phyloP scores from a whole-genome alignment of 2,888 invertebrate species.

The Empis stercorea region DNA sequence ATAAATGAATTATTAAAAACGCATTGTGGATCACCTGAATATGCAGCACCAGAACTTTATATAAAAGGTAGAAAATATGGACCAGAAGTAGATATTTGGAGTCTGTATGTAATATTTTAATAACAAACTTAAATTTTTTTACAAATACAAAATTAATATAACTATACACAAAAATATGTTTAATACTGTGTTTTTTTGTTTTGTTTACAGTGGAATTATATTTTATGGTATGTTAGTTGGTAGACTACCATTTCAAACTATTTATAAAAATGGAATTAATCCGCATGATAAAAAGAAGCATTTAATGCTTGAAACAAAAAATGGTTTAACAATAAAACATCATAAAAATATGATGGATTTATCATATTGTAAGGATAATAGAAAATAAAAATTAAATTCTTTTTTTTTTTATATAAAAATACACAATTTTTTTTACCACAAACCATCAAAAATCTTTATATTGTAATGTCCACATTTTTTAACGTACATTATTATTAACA shows the following conservation, averaged over 20 bases:
- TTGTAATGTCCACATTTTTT: too few relatives aligned
- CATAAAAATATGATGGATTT: slow-evolving; percentile 30
- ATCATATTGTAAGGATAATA: slow-evolving; percentile 12
- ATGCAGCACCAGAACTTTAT: slow-evolving; percentile 67
- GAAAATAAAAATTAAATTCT: too few relatives aligned
- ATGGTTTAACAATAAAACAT: slow-evolving; percentile 49
- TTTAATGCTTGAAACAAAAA: slow-evolving; percentile 51
- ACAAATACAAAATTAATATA: too few relatives aligned
- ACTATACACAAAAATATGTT: too few relatives aligned
- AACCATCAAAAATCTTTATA: too few relatives aligned
- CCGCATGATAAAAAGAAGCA: slow-evolving; percentile 44
- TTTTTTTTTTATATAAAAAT: background rate
- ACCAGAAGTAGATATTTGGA: slow-evolving; percentile 67
- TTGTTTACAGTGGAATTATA: slow-evolving; percentile 49
- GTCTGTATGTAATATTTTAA: slow-evolving; percentile 39
- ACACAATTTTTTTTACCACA: background rate
- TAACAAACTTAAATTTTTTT: too few relatives aligned
- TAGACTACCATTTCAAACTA: slow-evolving; percentile 50
- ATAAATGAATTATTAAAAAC: slow-evolving; percentile 49
- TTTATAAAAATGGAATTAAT: slow-evolving; percentile 31
- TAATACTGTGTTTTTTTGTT: too few relatives aligned
- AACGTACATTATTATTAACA: too few relatives aligned
- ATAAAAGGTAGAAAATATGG: slow-evolving; percentile 55
- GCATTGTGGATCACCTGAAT: slow-evolving; percentile 67
- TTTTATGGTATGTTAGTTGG: slow-evolving; percentile 65